Evolutionary conservation across 2,113 vertebrate genomes (phyloP).

Genomic region (Strix aluco): DNA sequence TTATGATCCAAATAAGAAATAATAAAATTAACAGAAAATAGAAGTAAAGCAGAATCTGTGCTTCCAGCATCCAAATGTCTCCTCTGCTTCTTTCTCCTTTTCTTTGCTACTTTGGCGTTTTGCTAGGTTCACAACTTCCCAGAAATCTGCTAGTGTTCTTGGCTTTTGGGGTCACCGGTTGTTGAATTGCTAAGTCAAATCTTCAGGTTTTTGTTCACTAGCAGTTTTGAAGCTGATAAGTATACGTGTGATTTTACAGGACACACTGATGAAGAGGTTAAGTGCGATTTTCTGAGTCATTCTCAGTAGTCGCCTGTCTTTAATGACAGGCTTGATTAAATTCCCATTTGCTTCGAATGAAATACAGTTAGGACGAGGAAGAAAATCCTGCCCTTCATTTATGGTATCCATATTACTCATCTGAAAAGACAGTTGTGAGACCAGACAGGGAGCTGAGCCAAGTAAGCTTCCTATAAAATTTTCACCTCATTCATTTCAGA

Average conservation of each 20-base stretch:
- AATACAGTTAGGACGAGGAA: neutral
- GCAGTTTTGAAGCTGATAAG: neutral
- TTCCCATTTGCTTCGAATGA: neutral
- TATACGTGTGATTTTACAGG: neutral
- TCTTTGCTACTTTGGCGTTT: neutral
- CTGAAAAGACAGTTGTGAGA: neutral
- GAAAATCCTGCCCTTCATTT: neutral
- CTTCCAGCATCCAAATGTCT: neutral
- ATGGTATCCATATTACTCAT: neutral
- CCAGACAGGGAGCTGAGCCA: neutral
- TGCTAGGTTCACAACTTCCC: neutral
- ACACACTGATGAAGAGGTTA: neutral
- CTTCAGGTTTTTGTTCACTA: neutral
- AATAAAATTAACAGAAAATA: neutral
- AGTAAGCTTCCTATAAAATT: neutral
- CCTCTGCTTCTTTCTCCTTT: neutral
- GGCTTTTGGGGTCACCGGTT: neutral
- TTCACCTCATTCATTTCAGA: neutral
- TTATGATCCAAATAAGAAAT: neutral
- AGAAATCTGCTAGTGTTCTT: neutral
- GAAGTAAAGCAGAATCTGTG: neutral
- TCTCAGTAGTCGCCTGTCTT: neutral
- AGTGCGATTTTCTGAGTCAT: neutral
- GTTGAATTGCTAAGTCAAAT: neutral
- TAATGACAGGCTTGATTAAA: neutral